Percentiles rank a stretch among this genome's conserved stretches.
Evolutionary conservation across 2,113 vertebrate genomes (phyloP).

Genomic region (Eidolon helvum): DNA sequence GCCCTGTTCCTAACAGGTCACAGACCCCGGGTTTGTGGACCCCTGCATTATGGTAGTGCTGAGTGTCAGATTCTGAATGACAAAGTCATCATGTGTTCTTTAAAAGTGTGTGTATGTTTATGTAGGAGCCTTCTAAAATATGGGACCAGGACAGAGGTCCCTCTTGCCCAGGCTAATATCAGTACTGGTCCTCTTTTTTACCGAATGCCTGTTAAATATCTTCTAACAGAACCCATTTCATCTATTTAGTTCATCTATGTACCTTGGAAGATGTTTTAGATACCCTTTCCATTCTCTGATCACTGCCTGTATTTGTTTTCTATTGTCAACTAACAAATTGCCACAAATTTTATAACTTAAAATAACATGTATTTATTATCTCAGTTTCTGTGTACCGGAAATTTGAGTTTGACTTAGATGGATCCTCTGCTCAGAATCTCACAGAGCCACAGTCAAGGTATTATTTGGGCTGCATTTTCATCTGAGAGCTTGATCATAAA

Average conservation of each 20-base stretch:
- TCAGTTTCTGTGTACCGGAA: neutral
- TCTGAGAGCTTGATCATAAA: neutral
- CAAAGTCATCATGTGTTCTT: neutral
- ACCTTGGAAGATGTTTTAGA: neutral
- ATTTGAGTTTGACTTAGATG: neutral
- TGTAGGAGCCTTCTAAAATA: neutral
- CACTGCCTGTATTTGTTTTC: neutral
- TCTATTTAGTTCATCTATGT: neutral
- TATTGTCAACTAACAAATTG: neutral
- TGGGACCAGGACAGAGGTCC: neutral
- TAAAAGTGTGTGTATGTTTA: neutral
- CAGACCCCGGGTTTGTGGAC: too few relatives aligned
- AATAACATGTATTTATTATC: neutral
- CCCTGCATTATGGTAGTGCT: neutral
- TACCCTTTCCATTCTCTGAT: neutral
- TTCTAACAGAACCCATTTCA: neutral
- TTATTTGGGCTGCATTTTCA: neutral
- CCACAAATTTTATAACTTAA: neutral
- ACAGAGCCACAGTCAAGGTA: neutral
- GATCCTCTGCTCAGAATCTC: neutral
- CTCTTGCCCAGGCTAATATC: neutral
- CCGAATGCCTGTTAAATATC: neutral
- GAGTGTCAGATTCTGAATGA: neutral
- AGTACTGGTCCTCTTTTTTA: neutral
- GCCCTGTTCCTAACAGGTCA: too few relatives aligned